Evolutionary conservation across 2,888 invertebrate genomes (phyloP), one percentile per base, ranked within the genome.

Genomic region (Spatulosminthurus flaviceps): DNA sequence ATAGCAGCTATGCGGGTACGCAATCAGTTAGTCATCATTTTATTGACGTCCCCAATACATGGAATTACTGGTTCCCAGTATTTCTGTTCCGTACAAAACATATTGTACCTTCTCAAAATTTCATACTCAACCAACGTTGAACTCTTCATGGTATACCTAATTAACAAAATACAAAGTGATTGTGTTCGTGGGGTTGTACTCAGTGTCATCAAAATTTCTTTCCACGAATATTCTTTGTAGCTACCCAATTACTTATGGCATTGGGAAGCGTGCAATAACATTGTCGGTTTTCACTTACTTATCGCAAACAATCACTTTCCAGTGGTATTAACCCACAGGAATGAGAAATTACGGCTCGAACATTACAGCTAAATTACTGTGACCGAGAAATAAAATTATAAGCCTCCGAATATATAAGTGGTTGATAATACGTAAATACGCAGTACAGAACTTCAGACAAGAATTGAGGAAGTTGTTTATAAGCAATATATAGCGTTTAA

Each of bases 381-480:
- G 51, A n/a, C 16, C 5, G n/a, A 51, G 51, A 51, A 51, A 51
- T n/a, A 51, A 13, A 51, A 19, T 51, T 51, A 51, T 1, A 51
- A n/a, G 51, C 51, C 51, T 51, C 51, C 34, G 16, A 51, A 51
- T 51, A n/a, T n/a, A n/a, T n/a, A n/a, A n/a, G n/a, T n/a, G n/a
- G 51, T 19, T 51, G 9, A 51, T 13, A 51, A 19, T n/a, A 51
- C 16, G 51, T 2, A 2, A 16, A 2, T 2, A 11, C 4, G 51
- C 4, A 19, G 51, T 19, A 51, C 51, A 51, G 51, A 51, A 51
- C 16, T 16, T n/a, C 51, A 51, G 51, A 19, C 13, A n/a, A 51
- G n/a, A 51, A 51, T 11, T 51, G 51, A n/a, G n/a, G 51, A 51
- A 4, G 51, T 2, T 13, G n/a, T n/a, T 51, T 16, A n/a, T 19